Evolutionary conservation across 2,113 vertebrate species (phyloP), one percentile per base, ranked within the genome.

Genomic region (Mirounga angustirostris): DNA sequence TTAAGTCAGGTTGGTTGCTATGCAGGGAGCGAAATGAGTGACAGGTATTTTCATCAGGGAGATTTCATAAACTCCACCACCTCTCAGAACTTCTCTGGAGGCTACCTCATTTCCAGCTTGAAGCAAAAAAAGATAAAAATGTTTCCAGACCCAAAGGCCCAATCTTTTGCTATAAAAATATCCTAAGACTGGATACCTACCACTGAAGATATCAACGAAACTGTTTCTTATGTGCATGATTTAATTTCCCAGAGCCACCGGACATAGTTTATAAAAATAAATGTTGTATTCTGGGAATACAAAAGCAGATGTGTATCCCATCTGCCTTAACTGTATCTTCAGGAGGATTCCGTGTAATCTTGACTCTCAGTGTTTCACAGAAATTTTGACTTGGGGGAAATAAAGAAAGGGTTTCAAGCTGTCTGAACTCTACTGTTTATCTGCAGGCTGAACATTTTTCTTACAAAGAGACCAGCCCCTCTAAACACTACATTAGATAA

Each of bases 191-290:
- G 36, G 36, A 36, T 87, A 89, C 40, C 87, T 85, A 79, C 90
- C 28, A 58, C 84, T 52, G 26, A 93, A 91, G 59, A 91, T 69
- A 92, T 82, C 88, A 95, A 67, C 15, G 2, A 71, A 94, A 96
- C 46, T 19, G 59, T 61, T 95, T 95, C 86, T 88, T 90, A 26
- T 67, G 65, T 95, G 63, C 78, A 89, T 89, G 88, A 91, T 54
- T 97, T 97, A 82, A 98, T 90, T 96, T 98, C 95, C 95, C 87
- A 91, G 46, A 88, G 92, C 95, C 85, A 96, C n/a, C 0, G 9
- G 67, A 76, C 83, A 95, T 4, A 79, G 89, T 92, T 92, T 89
- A 78, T 90, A 89, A 92, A 30, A 92, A 92, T 67, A 96, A 96
- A 81, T 94, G 76, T 92, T 98, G 96, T 82, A 96, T 81, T 78